A percentile compares a stretch with the other conserved stretches of the same genome.
These are phyloP conservation scores for Lasioglossum villosulum DNA, from an alignment of 2,888 invertebrate species.

Conservation along the genomic window DNA sequence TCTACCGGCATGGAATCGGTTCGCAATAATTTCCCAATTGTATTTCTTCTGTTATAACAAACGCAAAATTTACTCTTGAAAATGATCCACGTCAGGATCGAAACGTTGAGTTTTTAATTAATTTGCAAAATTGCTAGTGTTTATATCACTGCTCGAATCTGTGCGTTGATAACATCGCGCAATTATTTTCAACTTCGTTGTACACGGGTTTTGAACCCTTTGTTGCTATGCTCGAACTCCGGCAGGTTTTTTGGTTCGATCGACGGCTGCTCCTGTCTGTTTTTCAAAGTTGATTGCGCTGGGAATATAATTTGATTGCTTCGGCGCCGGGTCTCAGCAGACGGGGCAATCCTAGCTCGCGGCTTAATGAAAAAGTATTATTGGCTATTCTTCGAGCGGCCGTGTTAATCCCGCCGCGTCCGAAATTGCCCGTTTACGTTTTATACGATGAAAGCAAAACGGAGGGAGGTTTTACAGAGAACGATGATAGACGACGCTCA, in stretches of 20 bases:
- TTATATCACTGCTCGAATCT: no score
- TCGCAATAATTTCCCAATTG: no score
- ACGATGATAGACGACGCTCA: constrained; percentile 44
- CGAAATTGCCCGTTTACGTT: constrained; percentile 68
- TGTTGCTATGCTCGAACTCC: constrained; percentile 1
- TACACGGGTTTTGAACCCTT: background rate
- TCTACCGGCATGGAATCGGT: no score
- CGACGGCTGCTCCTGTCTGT: constrained; percentile 20
- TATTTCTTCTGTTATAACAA: no score
- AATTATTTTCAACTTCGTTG: no score
- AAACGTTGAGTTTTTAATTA: no score
- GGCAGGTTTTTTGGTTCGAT: constrained; percentile 13
- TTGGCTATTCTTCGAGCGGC: constrained; percentile 73
- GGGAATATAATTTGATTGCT: constrained; percentile 83
- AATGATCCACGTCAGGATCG: no score
- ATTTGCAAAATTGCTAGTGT: no score
- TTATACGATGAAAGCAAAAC: constrained; percentile 48
- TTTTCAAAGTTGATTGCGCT: constrained; percentile 78
- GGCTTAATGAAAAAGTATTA: constrained; percentile 80
- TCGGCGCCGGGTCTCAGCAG: constrained; percentile 75
- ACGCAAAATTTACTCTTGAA: no score
- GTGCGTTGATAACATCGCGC: no score
- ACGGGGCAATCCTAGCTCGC: constrained; percentile 76
- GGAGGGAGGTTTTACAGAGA: constrained; percentile 18
- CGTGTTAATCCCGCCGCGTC: constrained; percentile 53